phyloP scores from a whole-genome alignment of 1,140 invertebrate genomes.

The Drosophila neocordata region DNA sequence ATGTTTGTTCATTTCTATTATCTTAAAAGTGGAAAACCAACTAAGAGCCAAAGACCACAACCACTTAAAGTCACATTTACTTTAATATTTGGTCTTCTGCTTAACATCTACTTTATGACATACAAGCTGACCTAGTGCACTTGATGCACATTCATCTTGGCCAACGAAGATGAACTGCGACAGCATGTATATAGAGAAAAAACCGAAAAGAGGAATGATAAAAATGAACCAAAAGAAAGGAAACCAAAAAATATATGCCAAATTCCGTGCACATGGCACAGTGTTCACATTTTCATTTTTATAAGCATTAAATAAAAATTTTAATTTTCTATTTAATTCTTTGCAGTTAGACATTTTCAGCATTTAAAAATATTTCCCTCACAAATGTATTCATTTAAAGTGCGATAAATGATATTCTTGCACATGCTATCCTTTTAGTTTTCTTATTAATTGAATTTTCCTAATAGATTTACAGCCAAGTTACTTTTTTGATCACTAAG shows the following conservation, averaged over 20 bases:
- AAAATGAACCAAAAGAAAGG: not conserved
- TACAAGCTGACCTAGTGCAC: constrained; percentile 46
- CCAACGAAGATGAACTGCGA: constrained; percentile 50
- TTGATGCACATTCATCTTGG: constrained; percentile 53
- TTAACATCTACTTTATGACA: constrained; percentile 46
- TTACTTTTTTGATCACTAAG: no score
- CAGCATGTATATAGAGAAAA: constrained; percentile 12
- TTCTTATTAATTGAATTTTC: no score
- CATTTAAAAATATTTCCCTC: no score
- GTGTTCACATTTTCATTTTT: not conserved
- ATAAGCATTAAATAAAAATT: no score
- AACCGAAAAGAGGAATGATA: not conserved
- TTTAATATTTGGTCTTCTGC: constrained; percentile 22
- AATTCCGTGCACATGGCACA: constrained; percentile 25
- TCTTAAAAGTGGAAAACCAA: not conserved
- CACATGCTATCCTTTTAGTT: no score
- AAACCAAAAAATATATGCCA: not conserved
- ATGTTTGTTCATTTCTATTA: constrained; percentile 25
- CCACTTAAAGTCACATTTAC: constrained; percentile 34
- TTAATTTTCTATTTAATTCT: no score
- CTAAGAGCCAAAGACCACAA: not conserved
- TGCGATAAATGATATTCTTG: no score
- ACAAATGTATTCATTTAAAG: no score
- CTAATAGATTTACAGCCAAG: no score
- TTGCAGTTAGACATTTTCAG: no score